Base-by-base conservation (phyloP, 2,113 vertebrate genomes). In the Gadus macrocephalus region DNA sequence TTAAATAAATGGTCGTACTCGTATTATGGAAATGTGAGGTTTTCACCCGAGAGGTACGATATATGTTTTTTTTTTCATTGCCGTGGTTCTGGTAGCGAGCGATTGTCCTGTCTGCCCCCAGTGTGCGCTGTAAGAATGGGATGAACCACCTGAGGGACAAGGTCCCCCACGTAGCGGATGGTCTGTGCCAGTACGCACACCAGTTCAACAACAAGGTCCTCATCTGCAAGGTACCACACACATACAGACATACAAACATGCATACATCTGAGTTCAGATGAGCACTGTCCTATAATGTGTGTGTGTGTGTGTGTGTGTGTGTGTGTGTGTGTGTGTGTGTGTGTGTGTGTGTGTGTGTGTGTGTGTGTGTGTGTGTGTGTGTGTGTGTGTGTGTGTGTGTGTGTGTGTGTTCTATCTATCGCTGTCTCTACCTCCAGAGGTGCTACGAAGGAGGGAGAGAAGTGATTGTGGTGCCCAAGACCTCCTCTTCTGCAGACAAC, bases 161-260 rank as follows among this genome's bases (percentile, higher is more conserved):
- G 11, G 73, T 93, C 8, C 89, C 91, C 9, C 93, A 94, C 82
- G 77, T 86, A 76, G 92, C 92, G 5, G 91, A 93, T 42, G 91
- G 91, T 14, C 83, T 93, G 55, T 94, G 93, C 66, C 92, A 93
- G 66, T 94, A 87, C 25, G 83, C 89, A 20, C 92, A 94, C 79
- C 92, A 94, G 78, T 94, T 82, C 85, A 93, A 90, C 87, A 94
- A 94, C 86, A 93, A 93, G 77, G 93, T 94, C 61, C 84, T 92
- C 15, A 94, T 93, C 78, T 94, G 93, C 76, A 93, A 92, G 91
- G 93, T 93, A 73, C 5, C 4, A 4, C 31, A 35, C 31, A 35
- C 31, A 35, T 7, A 35, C 31, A 35, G 31, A 35, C 31, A 35
- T 7, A 35, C 31, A 35, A 1, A 35, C 31, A 35, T 7, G 5